Percentiles rank a stretch among this genome's conserved stretches.
These are phyloP conservation scores for Pristionchus maxplancki DNA, from an alignment of 2,888 invertebrate species.

Conservation along the genomic window DNA sequence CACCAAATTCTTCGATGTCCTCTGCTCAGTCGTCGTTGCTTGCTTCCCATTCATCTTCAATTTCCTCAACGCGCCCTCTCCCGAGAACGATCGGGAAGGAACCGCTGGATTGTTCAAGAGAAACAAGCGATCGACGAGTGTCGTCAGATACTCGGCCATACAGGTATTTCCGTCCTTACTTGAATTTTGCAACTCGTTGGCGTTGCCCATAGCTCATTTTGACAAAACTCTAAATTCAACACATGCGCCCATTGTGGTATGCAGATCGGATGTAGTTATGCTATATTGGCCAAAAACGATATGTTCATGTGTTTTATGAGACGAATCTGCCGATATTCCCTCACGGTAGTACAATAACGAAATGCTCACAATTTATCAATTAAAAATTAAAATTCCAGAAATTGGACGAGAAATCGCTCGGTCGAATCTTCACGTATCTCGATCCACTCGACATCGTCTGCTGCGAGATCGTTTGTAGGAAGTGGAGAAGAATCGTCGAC, in stretches of 20 bases:
- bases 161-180: too few relatives aligned
- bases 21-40: conserved; percentile 2
- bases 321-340: too few relatives aligned
- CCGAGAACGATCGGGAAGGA: conserved; percentile 9
- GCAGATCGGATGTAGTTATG: too few relatives aligned
- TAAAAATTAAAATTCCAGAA: conserved; percentile 57
- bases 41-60: conserved; percentile 45
- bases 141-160: conserved; percentile 7
- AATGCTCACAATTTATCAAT: too few relatives aligned
- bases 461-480: conserved; percentile 61
- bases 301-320: too few relatives aligned
- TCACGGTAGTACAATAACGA: too few relatives aligned
- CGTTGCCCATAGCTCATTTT: too few relatives aligned
- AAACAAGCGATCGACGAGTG: conserved; percentile 4
- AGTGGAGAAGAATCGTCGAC: conserved; percentile 60
- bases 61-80: neutral
- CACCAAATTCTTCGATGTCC: neutral
- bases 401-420: conserved; percentile 56
- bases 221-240: too few relatives aligned
- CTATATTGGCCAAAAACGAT: too few relatives aligned
- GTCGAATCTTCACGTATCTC: conserved; percentile 53
- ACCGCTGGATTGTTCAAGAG: neutral
- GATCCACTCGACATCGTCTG: conserved; percentile 45
- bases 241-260: too few relatives aligned
- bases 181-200: too few relatives aligned